Evolutionary conservation across 2,113 vertebrate species (phyloP), one percentile per base, ranked within the genome.

Genomic region (Tachycineta bicolor): DNA sequence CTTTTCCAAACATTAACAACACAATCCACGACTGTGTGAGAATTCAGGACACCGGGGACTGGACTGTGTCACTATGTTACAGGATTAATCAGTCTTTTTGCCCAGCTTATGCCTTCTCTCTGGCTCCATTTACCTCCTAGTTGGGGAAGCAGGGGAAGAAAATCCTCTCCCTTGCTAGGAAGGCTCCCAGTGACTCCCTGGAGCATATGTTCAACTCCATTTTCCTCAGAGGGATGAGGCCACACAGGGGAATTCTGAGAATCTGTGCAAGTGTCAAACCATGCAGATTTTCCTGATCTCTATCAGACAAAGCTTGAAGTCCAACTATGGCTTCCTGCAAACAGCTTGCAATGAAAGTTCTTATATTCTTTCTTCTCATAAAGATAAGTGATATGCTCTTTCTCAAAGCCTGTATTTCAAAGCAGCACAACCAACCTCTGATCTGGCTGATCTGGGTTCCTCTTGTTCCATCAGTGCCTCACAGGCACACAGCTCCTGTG

Each of bases 331-430:
- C 49, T 62, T 77, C 70, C 79, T 50, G 50, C 47, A 93, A 87
- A 77, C 59, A 92, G 47, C 53, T 33, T 22, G 64, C 14, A 79
- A 87, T 11, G 44, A 11, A 63, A 60, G 68, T 77, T 86, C 70
- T 87, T 81, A 56, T 63, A 62, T 43, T 53, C 41, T 19, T 90
- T 87, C 82, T 56, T 70, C 46, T 82, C 52, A 58, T 47, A 90
- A 93, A 90, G 88, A 47, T 25, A 64, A 58, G 60, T 84, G 85
- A 73, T 59, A n/a, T 31, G 88, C 25, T 95, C 56, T 53, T 64
- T 93, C 83, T 29, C 0, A 0, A 29, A 76, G 82, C 67, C 83
- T 87, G 47, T 31, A 71, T 75, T 95, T 94, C 73, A 87, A 91
- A 94, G 9, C 29, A 90, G 73, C 65, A 80, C 46, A 87, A 87